Base-by-base conservation (phyloP, 2,113 vertebrate species). In the Pollachius pollachius region DNA sequence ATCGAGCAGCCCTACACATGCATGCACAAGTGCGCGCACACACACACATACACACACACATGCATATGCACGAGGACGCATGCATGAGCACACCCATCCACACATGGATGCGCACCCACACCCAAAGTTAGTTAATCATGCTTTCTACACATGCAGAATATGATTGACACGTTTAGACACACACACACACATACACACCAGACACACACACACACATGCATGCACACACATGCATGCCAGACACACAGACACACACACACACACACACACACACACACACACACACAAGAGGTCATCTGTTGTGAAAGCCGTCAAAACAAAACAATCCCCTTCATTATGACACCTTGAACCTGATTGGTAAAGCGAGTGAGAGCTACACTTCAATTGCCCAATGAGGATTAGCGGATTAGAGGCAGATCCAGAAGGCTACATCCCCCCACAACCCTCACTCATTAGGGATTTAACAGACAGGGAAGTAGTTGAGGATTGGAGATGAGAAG, bases 41-140 rank as follows among this genome's bases (percentile, higher is more conserved):
- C 54, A 60, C 3, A 12, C 21, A 25, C 23, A 41, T n/a, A 8
- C 2, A 41, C 30, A 64, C 63, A 17, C 11, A 52, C 34, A 64
- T 41, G 52, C 64, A 48, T 5, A 62, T 16, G n/a, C 37, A 41
- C 23, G 13, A 15, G 21, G 12, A 63, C 12, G 15, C 27, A 27
- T 27, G 27, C 27, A 27, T 4, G 97, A 97, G 74, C 94, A 99
- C 72, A 98, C 96, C 96, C 98, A 81, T 17, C 18, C 34, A 21
- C 63, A 65, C 34, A 65, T 30, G n/a, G 27, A 65, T 30, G 41
- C 34, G 48, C 17, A 48, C 34, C 48, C 63, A 65, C 34, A 48
- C 63, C 37, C 30, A 48, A 41, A 41, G 9, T 12, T 13, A 48
- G 41, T 48, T 2, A 1, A 9, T 48, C 41, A 48, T 12, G 41